Conservation (phyloP, 2,797 vertebrate genomes). For the Neomorphus geoffroyi region DNA sequence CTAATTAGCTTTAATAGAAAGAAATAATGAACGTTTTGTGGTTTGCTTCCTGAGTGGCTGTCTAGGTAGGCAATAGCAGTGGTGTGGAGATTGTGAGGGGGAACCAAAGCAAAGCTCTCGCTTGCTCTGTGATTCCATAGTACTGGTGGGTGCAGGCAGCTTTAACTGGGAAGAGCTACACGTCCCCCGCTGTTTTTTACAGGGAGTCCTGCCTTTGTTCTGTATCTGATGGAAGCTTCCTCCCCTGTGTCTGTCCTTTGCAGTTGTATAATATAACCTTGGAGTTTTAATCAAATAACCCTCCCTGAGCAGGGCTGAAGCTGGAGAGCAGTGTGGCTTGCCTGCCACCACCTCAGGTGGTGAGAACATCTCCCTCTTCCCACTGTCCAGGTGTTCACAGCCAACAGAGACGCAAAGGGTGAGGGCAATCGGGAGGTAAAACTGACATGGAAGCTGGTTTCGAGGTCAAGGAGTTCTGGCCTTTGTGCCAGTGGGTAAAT, state of each 20-base stretch:
- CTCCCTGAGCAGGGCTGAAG: background rate
- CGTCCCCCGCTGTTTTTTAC: background rate
- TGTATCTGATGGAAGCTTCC: slow-evolving; percentile 37
- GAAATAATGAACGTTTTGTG: background rate
- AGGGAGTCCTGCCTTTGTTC: slow-evolving; percentile 36
- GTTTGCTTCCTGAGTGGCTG: background rate
- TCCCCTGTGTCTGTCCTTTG: background rate
- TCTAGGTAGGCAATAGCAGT: background rate
- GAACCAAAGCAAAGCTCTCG: background rate
- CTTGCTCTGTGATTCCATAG: background rate
- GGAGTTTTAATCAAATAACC: background rate
- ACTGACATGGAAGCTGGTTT: background rate
- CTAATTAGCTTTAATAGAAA: background rate
- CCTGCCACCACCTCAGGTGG: background rate
- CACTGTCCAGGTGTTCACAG: accelerated
- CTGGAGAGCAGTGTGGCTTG: background rate
- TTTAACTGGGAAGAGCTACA: background rate
- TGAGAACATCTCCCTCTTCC: background rate
- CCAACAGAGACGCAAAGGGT: background rate
- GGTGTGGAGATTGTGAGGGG: background rate
- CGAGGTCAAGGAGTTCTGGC: background rate
- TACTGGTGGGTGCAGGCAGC: background rate
- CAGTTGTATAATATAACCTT: background rate
- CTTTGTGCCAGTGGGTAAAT: background rate
- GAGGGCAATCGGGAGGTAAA: background rate